Percentiles rank a stretch among this genome's conserved stretches.
Evolutionary conservation across 1,140 invertebrate genomes (phyloP).

Genomic region (Aporrectodea caliginosa): DNA sequence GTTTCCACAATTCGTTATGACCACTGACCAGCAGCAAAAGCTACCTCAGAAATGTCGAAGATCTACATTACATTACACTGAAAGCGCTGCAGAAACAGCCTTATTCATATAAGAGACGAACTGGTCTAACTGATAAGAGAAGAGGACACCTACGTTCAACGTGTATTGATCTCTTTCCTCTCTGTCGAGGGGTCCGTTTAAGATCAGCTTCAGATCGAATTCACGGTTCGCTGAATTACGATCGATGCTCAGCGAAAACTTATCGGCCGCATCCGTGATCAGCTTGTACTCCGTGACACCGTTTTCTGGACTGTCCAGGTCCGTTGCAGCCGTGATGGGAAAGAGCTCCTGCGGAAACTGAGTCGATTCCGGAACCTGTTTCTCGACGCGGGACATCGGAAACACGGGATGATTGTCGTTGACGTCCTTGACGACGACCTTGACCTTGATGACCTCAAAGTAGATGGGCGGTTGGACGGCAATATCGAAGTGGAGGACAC

Average conservation of each 20-base stretch:
- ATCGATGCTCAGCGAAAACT: background rate
- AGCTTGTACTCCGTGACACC: background rate
- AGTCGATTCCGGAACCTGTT: background rate
- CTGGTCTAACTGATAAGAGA: too few relatives aligned
- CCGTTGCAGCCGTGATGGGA: background rate
- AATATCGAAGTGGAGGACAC: background rate
- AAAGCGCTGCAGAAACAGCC: too few relatives aligned
- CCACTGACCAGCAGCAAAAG: too few relatives aligned
- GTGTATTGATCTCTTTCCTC: background rate
- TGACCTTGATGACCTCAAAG: slow-evolving; percentile 48
- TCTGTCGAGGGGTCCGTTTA: background rate
- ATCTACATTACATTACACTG: too few relatives aligned
- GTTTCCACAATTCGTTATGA: too few relatives aligned
- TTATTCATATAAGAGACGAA: too few relatives aligned
- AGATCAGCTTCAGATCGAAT: background rate
- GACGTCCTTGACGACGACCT: slow-evolving; percentile 67
- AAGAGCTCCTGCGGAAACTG: background rate
- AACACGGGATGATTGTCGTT: slow-evolving; percentile 77
- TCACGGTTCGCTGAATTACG: too few relatives aligned
- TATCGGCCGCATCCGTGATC: background rate
- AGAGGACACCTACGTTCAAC: background rate
- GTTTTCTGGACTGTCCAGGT: background rate
- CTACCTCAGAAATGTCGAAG: too few relatives aligned
- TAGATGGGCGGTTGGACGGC: background rate
- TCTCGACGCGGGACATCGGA: slow-evolving; percentile 59